Percentiles rank a stretch among this genome's conserved stretches.
phyloP scores from a whole-genome alignment of 2,113 vertebrate genomes.

The Apaloderma vittatum region DNA sequence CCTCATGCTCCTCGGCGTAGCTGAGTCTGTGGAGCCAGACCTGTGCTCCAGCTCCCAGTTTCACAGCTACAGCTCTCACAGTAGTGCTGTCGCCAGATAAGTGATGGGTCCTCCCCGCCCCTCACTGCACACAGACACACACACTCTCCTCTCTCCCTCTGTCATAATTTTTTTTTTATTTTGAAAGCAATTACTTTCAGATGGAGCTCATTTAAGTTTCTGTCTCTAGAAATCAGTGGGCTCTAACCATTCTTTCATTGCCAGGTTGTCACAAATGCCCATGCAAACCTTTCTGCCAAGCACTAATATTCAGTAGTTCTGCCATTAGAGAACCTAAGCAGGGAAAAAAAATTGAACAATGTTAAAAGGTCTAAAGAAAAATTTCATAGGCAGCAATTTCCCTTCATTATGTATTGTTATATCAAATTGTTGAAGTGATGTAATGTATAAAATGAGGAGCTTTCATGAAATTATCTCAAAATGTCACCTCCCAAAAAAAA shows the following conservation, averaged over 20 bases:
- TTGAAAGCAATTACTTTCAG: conserved; percentile 30
- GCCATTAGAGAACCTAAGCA: background rate
- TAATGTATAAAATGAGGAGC: background rate
- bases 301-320: conserved; percentile 6
- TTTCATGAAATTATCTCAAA: conserved; percentile 38
- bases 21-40: background rate
- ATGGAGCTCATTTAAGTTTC: background rate
- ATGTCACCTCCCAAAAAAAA: background rate
- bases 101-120: background rate
- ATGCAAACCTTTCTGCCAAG: conserved; percentile 39
- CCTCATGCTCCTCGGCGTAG: accelerated
- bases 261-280: conserved; percentile 52
- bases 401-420: conserved; percentile 57
- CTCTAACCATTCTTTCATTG: conserved; percentile 42
- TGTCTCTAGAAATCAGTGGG: background rate
- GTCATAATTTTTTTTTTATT: background rate
- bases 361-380: conserved; percentile 40
- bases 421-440: conserved; percentile 41
- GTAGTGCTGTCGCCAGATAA: background rate
- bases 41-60: background rate
- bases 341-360: background rate
- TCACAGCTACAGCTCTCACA: background rate
- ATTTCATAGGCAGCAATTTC: conserved; percentile 44
- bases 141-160: background rate
- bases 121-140: accelerated